Base-by-base conservation (phyloP, 2,888 invertebrate genomes). In the Apodemia duryi region DNA sequence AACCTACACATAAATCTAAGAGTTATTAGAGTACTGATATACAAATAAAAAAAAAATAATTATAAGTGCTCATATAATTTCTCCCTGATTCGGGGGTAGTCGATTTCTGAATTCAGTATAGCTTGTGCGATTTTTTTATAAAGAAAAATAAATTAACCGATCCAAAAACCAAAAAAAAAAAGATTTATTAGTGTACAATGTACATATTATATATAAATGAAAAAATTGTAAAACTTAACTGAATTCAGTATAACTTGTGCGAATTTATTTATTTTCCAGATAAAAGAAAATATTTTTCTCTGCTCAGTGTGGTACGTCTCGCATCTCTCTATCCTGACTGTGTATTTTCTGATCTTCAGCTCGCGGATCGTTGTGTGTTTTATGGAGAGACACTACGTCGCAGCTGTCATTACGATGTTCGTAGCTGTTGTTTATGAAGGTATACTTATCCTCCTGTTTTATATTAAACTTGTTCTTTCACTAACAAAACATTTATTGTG, bases 231-330 rank as follows among this genome's bases (percentile, higher is more conserved):
- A 21, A 21, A 21, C 21, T 1, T 43, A 3, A 4, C 6, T 46
- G 46, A 3, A 29, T 54, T 54, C 29, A 10, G 1, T 52, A 9
- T 21, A 52, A 21, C 52, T 29, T 21, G 51, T 21, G 21, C 21
- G n/a, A 5, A 70, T 66, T 68, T 62, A 43, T 63, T 29, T 51
- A 52, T 38, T 62, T 67, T 69, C 1, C 74, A 84, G 84, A 68
- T 68, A 3, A 75, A 73, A 66, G 71, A 72, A 9, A 69, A 72
- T 32, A 51, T 73, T 46, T 84, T 77, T 67, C 6, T 81, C 5
- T 76, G 78, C 57, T 73, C 81, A 0, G 28, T 87, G 35, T 89
- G 87, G 88, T 81, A 77, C 69, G 73, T 78, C 2, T 88, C 88
- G 0, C 84, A 88, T 60, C n/a, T 84, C 2, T 71, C 80, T 1